Evolutionary conservation across 64 coral and sea anemone genomes (phyloP).

Genomic region (Actinia tenebrosa): DNA sequence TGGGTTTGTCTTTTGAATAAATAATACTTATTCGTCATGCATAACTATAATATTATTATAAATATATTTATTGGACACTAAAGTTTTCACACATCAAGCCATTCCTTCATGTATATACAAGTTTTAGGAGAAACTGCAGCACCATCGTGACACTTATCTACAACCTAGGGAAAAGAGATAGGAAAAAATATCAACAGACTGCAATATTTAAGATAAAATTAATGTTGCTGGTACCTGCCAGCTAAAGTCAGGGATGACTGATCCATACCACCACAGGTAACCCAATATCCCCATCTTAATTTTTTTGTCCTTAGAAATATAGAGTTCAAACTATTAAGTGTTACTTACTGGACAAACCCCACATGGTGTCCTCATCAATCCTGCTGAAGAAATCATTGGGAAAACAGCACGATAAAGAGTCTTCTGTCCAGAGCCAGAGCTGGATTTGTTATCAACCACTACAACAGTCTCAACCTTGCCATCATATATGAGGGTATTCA

Average conservation of each 20-base stretch:
- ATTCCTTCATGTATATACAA: slow-evolving; percentile 96
- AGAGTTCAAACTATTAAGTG: neutral
- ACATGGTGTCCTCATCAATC: slow-evolving; percentile 82
- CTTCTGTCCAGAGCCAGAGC: slow-evolving; percentile 64
- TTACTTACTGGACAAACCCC: slow-evolving; percentile 90
- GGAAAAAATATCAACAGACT: neutral
- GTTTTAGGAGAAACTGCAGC: slow-evolving; percentile 84
- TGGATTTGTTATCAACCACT: slow-evolving; percentile 57
- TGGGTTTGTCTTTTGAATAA: too few relatives aligned
- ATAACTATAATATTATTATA: too few relatives aligned
- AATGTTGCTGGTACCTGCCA: neutral
- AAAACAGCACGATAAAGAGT: slow-evolving; percentile 69
- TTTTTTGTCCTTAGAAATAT: neutral
- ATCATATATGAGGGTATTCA: slow-evolving; percentile 91
- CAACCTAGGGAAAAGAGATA: slow-evolving; percentile 40
- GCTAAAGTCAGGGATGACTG: neutral
- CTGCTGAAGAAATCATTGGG: slow-evolving; percentile 59
- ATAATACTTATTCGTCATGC: too few relatives aligned
- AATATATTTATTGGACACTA: neutral
- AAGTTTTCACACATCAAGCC: slow-evolving; percentile 59
- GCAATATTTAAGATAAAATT: neutral
- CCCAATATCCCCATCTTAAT: neutral
- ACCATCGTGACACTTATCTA: slow-evolving; percentile 65
- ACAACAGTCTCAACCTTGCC: slow-evolving; percentile 84
- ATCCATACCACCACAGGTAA: neutral